Percentiles rank a stretch among this genome's conserved stretches.
Evolutionary conservation across 2,888 invertebrate species (phyloP).

Genomic region (Tipula confusa): DNA sequence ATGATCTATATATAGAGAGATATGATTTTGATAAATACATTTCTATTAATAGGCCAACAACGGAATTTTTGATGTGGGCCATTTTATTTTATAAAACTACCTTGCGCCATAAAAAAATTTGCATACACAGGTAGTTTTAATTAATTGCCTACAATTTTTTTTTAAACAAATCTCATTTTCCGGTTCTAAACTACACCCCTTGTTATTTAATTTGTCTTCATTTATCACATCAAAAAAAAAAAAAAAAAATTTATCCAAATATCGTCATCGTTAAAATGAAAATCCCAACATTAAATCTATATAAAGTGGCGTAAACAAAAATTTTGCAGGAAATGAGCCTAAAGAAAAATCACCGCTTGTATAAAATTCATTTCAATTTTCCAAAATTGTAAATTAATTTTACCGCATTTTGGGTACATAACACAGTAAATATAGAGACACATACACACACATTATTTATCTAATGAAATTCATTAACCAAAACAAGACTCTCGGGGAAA

Average conservation of each 20-base stretch:
- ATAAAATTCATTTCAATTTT: not conserved
- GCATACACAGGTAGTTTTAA: not conserved
- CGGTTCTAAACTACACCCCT: not conserved
- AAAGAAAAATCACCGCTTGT: constrained; percentile 15
- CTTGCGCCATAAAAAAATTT: too few species aligned
- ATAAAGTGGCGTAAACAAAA: not conserved
- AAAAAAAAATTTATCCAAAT: too few species aligned
- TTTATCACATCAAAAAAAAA: not conserved
- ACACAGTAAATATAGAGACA: too few species aligned
- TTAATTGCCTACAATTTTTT: not conserved
- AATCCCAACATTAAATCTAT: not conserved
- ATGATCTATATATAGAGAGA: not conserved
- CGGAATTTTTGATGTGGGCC: not conserved
- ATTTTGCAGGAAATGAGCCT: not conserved
- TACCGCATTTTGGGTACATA: not conserved
- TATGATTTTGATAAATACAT: not conserved
- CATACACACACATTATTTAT: not conserved
- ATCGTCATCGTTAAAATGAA: not conserved
- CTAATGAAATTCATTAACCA: constrained; percentile 20
- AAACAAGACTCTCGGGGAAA: not conserved
- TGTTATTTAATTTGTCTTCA: constrained; percentile 15
- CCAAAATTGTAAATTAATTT: not conserved
- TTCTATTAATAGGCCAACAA: not conserved
- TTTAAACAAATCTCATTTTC: not conserved
- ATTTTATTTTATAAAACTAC: not conserved